Conservation (phyloP, 2,797 vertebrate species). For the Lepilemur ruficaudatus region DNA sequence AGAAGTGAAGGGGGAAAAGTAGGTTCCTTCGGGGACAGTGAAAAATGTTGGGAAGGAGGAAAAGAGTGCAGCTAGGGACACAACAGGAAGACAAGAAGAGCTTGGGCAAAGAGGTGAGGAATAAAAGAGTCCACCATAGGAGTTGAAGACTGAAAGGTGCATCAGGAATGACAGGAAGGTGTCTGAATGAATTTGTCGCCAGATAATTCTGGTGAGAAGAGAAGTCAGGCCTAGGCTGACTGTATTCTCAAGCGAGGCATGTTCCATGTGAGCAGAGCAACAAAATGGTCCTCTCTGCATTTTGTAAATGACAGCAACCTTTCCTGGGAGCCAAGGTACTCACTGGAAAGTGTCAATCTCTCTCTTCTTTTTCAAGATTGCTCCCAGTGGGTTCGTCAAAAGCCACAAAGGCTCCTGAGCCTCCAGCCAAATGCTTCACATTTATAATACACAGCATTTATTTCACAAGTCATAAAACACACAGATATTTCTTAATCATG, state of each 20-base stretch:
- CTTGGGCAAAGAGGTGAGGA: not conserved
- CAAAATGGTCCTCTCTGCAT: not conserved
- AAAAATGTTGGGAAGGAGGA: not conserved
- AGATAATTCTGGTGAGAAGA: not conserved
- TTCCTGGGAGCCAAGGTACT: not conserved
- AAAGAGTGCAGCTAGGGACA: not conserved
- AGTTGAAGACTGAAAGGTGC: not conserved
- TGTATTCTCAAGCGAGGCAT: not conserved
- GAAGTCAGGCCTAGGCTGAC: not conserved
- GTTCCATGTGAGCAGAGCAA: not conserved
- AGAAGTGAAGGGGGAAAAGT: not conserved
- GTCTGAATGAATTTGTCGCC: not conserved
- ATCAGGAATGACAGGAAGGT: not conserved
- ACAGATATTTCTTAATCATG: slow-evolving; percentile 57
- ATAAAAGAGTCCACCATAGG: not conserved
- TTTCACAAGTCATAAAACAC: slow-evolving; percentile 48
- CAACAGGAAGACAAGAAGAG: not conserved
- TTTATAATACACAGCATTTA: slow-evolving; percentile 29
- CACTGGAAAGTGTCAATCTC: not conserved
- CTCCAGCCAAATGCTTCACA: not conserved
- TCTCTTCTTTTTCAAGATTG: not conserved
- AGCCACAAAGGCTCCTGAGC: not conserved
- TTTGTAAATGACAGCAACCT: not conserved
- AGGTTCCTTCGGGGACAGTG: not conserved
- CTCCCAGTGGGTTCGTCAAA: not conserved